Base-by-base conservation (phyloP, 1,140 invertebrate species). In the Leguminivora glycinivorella region DNA sequence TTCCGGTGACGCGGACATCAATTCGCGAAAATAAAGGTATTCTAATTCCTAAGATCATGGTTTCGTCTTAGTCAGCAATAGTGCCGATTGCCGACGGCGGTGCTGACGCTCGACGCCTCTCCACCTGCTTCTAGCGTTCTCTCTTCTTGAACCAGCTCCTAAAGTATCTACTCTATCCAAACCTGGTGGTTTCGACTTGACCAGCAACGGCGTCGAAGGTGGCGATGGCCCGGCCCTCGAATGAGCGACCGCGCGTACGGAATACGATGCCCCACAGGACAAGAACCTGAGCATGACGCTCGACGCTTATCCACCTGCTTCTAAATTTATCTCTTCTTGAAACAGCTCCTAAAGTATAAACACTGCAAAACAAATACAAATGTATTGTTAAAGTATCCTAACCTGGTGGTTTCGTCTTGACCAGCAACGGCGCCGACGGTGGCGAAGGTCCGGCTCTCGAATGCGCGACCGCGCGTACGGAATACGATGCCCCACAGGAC, bases 361-460 rank as follows among this genome's bases (percentile, higher is more conserved):
- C n/a, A n/a, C n/a, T n/a, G n/a, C n/a, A n/a, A n/a, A n/a, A n/a
- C n/a, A n/a, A n/a, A n/a, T n/a, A n/a, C n/a, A n/a, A n/a, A n/a
- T n/a, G n/a, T 12, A 47, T 14, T n/a, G n/a, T 19, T 7, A 52
- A 22, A 17, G 1, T 24, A 19, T 17, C 67, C 31, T 75, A 77
- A 90, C 89, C 89, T 77, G 89, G 89, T 29, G 89, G 86, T 75
- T 90, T 90, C n/a, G 88, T 91, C 43, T 80, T 79, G 17, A 91
- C 85, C 12, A 91, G 52, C 12, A 91, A 68, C 0, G 89, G 87
- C 4, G 73, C 75, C 0, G 89, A 91, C 2, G 82, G 77, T 1
- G 87, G 80, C 6, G 89, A 91, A 0, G 85, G 79, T 0, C 89
- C 89, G 19, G 86, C 89, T 10, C 84, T 72, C 0, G 88, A 89